These are phyloP conservation scores for Petrocephalus schoutedeni DNA, from an alignment of 2,797 vertebrate species.

Conservation along the genomic window DNA sequence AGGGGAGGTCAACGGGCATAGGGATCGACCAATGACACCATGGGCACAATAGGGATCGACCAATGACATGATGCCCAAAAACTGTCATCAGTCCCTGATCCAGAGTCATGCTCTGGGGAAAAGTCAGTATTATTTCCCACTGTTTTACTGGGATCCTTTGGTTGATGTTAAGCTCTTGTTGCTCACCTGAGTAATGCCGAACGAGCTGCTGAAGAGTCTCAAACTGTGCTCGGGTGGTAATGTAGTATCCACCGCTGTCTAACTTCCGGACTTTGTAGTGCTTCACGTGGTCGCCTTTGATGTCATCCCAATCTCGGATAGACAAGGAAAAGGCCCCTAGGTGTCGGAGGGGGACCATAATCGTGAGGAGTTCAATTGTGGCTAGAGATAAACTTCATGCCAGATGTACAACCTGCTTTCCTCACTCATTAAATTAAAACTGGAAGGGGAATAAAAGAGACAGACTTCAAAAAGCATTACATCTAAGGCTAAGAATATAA, in stretches of 20 bases:
- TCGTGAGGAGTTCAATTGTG: not conserved
- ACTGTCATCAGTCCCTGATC: not conserved
- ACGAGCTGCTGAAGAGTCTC: constrained; percentile 97
- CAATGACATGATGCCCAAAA: not conserved
- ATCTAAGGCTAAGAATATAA: not conserved
- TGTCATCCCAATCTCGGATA: constrained; percentile 98
- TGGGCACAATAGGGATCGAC: not conserved
- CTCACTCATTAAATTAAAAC: not conserved
- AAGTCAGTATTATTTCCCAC: not conserved
- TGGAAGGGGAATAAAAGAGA: not conserved
- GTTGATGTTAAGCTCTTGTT: not conserved
- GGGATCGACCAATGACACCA: not conserved
- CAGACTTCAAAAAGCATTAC: not conserved
- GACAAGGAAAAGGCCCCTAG: constrained; percentile 96
- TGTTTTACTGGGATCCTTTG: not conserved
- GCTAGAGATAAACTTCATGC: not conserved
- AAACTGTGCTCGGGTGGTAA: constrained; percentile 96
- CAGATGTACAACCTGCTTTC: not conserved
- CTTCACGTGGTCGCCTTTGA: constrained; percentile 97
- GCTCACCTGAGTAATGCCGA: constrained; percentile 93
- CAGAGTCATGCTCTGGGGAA: not conserved
- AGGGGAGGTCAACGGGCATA: not conserved
- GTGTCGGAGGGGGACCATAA: not conserved
- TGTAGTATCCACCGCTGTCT: constrained; percentile 97
- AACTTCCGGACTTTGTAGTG: constrained; percentile 99